Evolutionary conservation across 2,797 vertebrate genomes (phyloP), one percentile per base, ranked within the genome.

Genomic region (Lerista edwardsae): DNA sequence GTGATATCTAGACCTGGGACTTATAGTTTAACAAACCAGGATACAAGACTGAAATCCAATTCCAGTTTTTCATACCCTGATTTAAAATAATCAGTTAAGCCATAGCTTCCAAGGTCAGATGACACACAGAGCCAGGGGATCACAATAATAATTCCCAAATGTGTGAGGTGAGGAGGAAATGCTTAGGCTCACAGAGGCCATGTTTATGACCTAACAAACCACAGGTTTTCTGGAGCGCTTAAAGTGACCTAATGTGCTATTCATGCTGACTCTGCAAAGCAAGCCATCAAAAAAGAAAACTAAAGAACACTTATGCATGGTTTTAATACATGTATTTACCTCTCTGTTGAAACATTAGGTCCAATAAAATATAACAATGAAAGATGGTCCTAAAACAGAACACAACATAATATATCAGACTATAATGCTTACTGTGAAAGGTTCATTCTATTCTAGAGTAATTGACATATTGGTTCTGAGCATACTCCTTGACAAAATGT

Each of bases 381-480:
- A 94, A 99, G 94, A 93, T 99, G 98, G 90, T 99, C 98, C 99
- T 99, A 94, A 75, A 95, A 96, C n/a, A 93, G 77, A 94, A 94
- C 27, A 94, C 0, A 93, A 84, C 90, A 92, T 84, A 44, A 88
- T 1, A 86, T 11, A 92, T 34, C 12, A 31, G 71, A 59, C 84
- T 82, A 93, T 72, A 84, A 79, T 29, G 74, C 6, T 86, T 36
- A 77, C 36, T 44, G 55, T n/a, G 75, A 39, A 6, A 86, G 31
- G 39, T 1, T 86, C 77, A 67, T 84, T 71, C 41, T 77, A 19
- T 21, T 47, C 57, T 69, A 75, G 27, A 65, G 10, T 57, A 36
- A 72, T 62, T 51, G 23, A 76, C 19, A 59, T 25, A 2, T 15
- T 65, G 39, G 55, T 55, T 79, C 59, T 55, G 61, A 34, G 21